Percentiles rank a stretch among this genome's conserved stretches.
phyloP scores from a whole-genome alignment of 1,140 invertebrate species.

The Diabrotica virgifera region DNA sequence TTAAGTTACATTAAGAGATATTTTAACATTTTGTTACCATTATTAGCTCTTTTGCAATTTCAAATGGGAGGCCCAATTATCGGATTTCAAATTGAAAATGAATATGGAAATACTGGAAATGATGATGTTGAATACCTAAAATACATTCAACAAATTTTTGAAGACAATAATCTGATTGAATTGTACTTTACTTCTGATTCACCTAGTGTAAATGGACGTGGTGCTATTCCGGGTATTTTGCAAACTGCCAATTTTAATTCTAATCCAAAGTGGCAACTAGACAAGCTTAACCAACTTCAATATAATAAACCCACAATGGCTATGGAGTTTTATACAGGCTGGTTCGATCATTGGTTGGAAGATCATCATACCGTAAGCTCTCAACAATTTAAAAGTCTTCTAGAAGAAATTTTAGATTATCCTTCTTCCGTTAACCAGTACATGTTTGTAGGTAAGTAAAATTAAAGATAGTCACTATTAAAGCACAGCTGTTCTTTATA shows the following conservation, averaged over 20 bases:
- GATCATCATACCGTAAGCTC: conserved; percentile 32
- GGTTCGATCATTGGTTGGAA: conserved; percentile 55
- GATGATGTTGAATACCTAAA: conserved; percentile 49
- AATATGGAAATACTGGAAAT: conserved; percentile 50
- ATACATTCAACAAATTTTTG: conserved; percentile 45
- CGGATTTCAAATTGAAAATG: conserved; percentile 55
- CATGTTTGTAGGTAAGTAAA: conserved; percentile 61
- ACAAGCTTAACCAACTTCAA: neutral
- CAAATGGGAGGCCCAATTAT: conserved; percentile 58
- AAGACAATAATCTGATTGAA: conserved; percentile 49
- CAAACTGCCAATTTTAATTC: conserved; percentile 4
- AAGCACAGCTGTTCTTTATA: no score
- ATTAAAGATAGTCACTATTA: neutral
- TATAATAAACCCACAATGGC: conserved; percentile 55
- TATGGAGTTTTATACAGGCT: conserved; percentile 59
- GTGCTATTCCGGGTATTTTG: conserved; percentile 9
- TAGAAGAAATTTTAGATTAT: conserved; percentile 34
- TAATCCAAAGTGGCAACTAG: neutral
- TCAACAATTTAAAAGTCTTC: conserved; percentile 13
- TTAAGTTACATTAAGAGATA: conserved; percentile 50
- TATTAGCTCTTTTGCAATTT: conserved; percentile 53
- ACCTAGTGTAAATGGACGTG: conserved; percentile 23
- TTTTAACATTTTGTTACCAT: conserved; percentile 52
- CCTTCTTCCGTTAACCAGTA: conserved; percentile 63
- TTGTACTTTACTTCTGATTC: conserved; percentile 56